Evolutionary conservation across 30 jellyfish, hydroid and myxozoan genomes (phyloP), one percentile per base, ranked within the genome.

Genomic region (Turritopsis rubra): DNA sequence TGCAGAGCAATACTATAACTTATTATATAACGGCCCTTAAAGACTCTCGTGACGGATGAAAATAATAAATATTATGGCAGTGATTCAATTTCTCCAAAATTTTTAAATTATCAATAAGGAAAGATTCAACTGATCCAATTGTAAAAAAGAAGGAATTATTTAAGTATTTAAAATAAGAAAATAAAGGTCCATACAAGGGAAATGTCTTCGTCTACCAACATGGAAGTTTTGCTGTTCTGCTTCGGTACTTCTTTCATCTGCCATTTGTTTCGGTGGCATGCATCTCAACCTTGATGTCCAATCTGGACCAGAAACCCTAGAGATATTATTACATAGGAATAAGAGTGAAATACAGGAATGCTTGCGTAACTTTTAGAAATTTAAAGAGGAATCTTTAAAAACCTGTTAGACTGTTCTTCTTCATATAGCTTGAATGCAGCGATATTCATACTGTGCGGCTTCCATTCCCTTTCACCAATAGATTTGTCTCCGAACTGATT

Each of bases 381-480:
- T 16, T 21, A 74, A 29, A 74, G 24, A 74, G 54, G 24, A 23
- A 24, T n/a, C 53, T n/a, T n/a, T 74, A 8, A 74, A 21, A 20
- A 74, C 82, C 82, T 74, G 54, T 28, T 13, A n/a, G 54, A 13
- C 9, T 22, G 8, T 24, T 20, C 23, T 29, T n/a, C 60, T 23
- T 72, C 0, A n/a, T 0, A n/a, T 16, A 16, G 65, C 27, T 74
- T 74, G 0, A 16, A 16, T n/a, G n/a, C n/a, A 13, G 53, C 82
- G 23, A 74, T 0, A 74, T 74, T 74, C 26, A n/a, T 16, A 29
- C 21, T 29, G 72, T 74, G 82, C 8, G 82, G 65, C 0, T 74
- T 74, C 82, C 82, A 74, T 20, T 74, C 82, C 24, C 27, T 23
- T 74, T 74, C 82, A 23, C 82, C 82, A 23, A 74, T 74, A 71